Base-by-base conservation (phyloP, 2,888 invertebrate species). In the Drosophila nr. perissopoda region DNA sequence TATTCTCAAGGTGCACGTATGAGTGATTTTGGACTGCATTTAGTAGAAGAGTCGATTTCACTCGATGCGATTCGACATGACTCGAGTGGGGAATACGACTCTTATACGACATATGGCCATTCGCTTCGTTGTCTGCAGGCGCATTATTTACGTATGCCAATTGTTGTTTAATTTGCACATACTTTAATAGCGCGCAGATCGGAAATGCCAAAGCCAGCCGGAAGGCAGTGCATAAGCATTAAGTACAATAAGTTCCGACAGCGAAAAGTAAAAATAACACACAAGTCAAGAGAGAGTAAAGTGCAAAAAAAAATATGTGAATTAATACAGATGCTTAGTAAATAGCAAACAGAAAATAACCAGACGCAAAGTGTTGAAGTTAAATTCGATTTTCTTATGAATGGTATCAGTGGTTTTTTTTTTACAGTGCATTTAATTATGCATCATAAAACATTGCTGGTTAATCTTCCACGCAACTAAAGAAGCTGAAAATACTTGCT, bases 161-260 rank as follows among this genome's bases (percentile, higher is more conserved):
- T 51, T 57, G 31, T 75, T 57, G 46, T 49, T 63, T 54, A 51
- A 42, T 33, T 65, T 64, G 60, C 66, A 52, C 66, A 58, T 74
- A 76, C 63, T 65, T 63, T 57, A 51, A 48, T 34, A 36, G 46
- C 59, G 54, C 58, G 62, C 64, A 63, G 57, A 80, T 84, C 83
- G 83, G 88, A 87, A 84, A 87, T 84, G 76, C 83, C 88, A 69
- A 58, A 61, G 73, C 33, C 18, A 42, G 25, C 25, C 31, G 1
- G 33, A 29, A 52, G 61, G 6, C 60, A 38, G n/a, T 59, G 67
- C 61, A 64, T 38, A 57, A 54, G 5, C 36, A 34, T 21, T 21
- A 36, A 18, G 8, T 11, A 46, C 48, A 40, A 60, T 33, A 51
- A 46, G 13, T 29, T 34, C 31, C 36, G 70, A 46, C 52, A 33